Evolutionary conservation across 2,797 vertebrate genomes (phyloP).

Genomic region (Poeciliopsis paucimaculata): DNA sequence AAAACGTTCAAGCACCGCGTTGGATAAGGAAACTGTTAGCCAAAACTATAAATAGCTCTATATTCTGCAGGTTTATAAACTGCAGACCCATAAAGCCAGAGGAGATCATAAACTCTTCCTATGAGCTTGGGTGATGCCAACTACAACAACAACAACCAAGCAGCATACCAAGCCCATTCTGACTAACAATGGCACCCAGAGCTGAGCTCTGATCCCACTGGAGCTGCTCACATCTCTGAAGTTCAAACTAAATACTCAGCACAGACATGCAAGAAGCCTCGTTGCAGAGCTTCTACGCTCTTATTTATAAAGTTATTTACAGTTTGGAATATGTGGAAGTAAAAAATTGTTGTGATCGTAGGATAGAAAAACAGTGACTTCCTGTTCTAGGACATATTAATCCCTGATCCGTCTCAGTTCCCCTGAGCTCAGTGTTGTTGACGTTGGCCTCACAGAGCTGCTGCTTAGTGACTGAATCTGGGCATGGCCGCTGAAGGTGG

Average conservation of each 20-base stretch:
- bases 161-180: neutral
- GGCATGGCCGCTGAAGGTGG: neutral
- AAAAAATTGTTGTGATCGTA: neutral
- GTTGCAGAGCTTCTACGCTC: neutral
- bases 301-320: neutral
- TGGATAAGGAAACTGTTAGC: neutral
- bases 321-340: neutral
- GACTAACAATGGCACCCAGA: neutral
- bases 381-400: neutral
- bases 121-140: neutral
- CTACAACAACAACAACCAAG: neutral
- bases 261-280: neutral
- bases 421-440: neutral
- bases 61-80: neutral
- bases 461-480: neutral
- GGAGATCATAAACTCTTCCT: neutral
- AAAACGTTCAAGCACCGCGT: neutral
- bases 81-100: neutral
- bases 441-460: neutral
- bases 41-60: conserved; percentile 1
- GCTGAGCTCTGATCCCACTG: neutral
- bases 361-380: neutral
- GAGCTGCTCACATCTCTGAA: neutral
- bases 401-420: neutral
- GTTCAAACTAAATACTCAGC: neutral